phyloP scores from a whole-genome alignment of 2,797 vertebrate species.

The Cyclopterus lumpus region DNA sequence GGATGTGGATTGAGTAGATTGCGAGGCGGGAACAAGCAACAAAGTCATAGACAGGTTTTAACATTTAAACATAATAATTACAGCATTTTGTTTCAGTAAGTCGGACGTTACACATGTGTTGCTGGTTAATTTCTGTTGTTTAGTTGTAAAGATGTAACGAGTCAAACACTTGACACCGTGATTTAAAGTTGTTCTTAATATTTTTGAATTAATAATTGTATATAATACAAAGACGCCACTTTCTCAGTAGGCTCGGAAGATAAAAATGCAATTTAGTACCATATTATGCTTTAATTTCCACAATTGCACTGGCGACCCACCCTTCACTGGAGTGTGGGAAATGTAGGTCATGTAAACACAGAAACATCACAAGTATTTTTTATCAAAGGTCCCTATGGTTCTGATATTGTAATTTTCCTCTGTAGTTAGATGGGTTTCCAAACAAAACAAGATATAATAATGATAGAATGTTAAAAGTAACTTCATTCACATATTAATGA shows the following conservation, averaged over 20 bases:
- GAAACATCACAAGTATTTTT: background rate
- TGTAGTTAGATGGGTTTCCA: constrained; percentile 18
- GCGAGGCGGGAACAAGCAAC: background rate
- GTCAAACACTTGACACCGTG: background rate
- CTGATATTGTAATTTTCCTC: constrained; percentile 10
- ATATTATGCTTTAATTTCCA: constrained; percentile 12
- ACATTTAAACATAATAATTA: background rate
- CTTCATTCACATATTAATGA: constrained; percentile 21
- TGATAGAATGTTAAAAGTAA: constrained; percentile 14
- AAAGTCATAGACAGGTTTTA: background rate
- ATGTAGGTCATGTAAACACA: constrained; percentile 29
- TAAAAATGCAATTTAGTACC: background rate
- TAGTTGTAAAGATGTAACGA: background rate
- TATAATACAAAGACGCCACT: background rate
- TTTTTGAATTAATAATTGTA: background rate
- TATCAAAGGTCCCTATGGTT: background rate
- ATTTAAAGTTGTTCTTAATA: background rate
- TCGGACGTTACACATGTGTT: background rate
- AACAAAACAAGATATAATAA: constrained; percentile 1
- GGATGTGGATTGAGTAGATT: background rate
- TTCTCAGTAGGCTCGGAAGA: constrained; percentile 4
- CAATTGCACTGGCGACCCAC: constrained; percentile 2
- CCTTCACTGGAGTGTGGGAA: constrained; percentile 3
- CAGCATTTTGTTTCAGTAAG: background rate
- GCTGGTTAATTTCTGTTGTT: background rate